Base-by-base conservation (phyloP, 2,113 vertebrate species). In the Leptodactylus fuscus region DNA sequence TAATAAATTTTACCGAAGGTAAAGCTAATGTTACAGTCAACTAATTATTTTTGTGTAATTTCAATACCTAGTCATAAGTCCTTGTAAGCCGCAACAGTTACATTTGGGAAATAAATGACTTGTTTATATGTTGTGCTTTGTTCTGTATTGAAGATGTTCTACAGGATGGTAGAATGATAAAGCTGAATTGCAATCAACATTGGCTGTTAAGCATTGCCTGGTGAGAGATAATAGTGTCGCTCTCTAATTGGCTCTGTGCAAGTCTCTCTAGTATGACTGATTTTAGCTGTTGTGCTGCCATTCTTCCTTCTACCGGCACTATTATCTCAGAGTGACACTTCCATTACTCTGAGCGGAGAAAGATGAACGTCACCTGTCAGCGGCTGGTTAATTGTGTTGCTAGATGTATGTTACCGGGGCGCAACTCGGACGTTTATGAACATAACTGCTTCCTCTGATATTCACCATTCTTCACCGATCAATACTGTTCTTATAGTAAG, bases 281-380 rank as follows among this genome's bases (percentile, higher is more conserved):
- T 95, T 94, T 92, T 90, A 93, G 91, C 90, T 88, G 89, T 86
- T 91, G 91, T 90, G 89, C 93, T 93, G 92, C 92, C 88, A 90
- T 91, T 91, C 91, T 91, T 91, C 91, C 95, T 90, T 92, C 91
- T 92, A 94, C 92, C 93, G 91, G 92, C 92, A 92, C 95, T 94
- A 97, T 98, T 97, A 97, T 96, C 96, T 96, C 91, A 88, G 92
- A 93, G 91, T 96, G 96, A 97, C 96, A 97, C 95, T 94, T 94
- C 95, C 96, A 97, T 97, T 97, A 96, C 95, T 97, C 96, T 96
- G 93, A 94, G 93, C 82, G 65, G 92, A 92, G 93, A 96, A 96
- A 98, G 96, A 98, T 97, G 96, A 95, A 97, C 95, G 94, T 94
- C 94, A 95, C 93, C 95, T 96, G 96, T 96, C 97, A 97, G 90